A percentile compares a stretch with the other conserved stretches of the same genome.
Evolutionary conservation across 2,888 invertebrate species (phyloP).

Genomic region (Drosophila flavopinicola): DNA sequence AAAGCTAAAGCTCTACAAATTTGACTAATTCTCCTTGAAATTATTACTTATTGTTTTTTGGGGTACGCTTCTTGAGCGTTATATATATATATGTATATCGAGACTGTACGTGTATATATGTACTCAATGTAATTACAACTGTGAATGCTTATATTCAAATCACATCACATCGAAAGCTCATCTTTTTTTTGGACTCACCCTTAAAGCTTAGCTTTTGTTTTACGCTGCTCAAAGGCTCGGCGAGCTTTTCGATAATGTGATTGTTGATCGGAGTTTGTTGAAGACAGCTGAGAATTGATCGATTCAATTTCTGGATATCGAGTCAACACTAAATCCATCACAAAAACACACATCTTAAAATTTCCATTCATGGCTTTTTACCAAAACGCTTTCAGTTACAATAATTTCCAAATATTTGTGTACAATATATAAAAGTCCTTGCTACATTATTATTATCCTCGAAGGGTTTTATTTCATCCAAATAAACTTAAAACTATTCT

Average conservation of each 20-base stretch:
- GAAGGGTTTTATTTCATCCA: constrained; percentile 2
- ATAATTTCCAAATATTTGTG: constrained; percentile 11
- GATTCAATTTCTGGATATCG: constrained; percentile 11
- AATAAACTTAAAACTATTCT: constrained; percentile 7
- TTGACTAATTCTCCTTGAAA: constrained; percentile 27
- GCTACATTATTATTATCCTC: not conserved
- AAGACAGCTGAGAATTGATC: not conserved
- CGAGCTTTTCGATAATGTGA: constrained; percentile 9
- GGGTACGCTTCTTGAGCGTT: constrained; percentile 34
- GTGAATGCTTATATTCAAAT: constrained; percentile 43
- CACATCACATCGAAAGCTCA: constrained; percentile 27
- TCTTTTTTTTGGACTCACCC: constrained; percentile 25
- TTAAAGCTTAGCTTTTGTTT: constrained; percentile 74
- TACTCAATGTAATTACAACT: constrained; percentile 64
- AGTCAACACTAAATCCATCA: constrained; percentile 19
- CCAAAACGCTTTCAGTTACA: constrained; percentile 21
- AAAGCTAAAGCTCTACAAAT: constrained; percentile 20
- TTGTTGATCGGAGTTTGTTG: constrained; percentile 15
- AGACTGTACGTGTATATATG: constrained; percentile 70
- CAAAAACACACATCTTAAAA: constrained; percentile 2
- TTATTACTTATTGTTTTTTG: constrained; percentile 19
- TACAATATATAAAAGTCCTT: constrained; percentile 30
- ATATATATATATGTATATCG: constrained; percentile 12
- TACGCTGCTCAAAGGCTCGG: constrained; percentile 44
- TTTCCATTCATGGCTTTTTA: constrained; percentile 25